phyloP scores from a whole-genome alignment of 1,140 invertebrate genomes.

The Heliothis virescens region DNA sequence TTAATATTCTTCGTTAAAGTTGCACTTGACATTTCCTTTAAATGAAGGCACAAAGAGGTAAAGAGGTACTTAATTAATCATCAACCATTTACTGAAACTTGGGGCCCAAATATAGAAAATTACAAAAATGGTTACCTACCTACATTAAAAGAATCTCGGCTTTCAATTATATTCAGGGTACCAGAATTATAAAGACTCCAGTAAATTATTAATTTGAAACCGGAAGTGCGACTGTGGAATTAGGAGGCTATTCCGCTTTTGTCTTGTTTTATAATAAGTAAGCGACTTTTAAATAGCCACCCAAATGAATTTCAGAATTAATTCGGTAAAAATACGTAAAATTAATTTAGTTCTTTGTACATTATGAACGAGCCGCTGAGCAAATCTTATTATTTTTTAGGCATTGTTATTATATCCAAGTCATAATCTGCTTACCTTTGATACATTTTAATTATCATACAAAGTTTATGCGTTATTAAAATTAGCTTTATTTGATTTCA shows the following conservation, averaged over 20 bases:
- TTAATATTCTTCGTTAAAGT: too few relatives aligned
- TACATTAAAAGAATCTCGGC: neutral
- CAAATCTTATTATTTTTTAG: too few relatives aligned
- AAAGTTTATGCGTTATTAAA: too few relatives aligned
- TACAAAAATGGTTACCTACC: neutral
- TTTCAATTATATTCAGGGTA: neutral
- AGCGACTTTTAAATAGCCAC: neutral
- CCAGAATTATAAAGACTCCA: conserved; percentile 29
- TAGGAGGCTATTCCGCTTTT: conserved; percentile 24
- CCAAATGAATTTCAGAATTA: conserved; percentile 10
- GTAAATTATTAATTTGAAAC: conserved; percentile 55
- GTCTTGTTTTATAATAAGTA: conserved; percentile 24
- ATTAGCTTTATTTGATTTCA: too few relatives aligned
- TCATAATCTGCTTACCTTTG: too few relatives aligned
- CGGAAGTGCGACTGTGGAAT: conserved; percentile 44
- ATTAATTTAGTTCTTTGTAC: neutral
- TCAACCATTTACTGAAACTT: neutral
- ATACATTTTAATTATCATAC: too few relatives aligned
- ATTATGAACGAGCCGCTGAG: too few relatives aligned
- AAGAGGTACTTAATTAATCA: neutral
- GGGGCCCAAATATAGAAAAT: conserved; percentile 28
- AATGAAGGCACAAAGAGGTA: too few relatives aligned
- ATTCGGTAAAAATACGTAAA: neutral
- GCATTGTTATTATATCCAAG: too few relatives aligned
- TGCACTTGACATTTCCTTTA: too few relatives aligned